A percentile compares a stretch with the other conserved stretches of the same genome.
phyloP scores from a whole-genome alignment of 2,113 vertebrate genomes.

The Macrotis lagotis region DNA sequence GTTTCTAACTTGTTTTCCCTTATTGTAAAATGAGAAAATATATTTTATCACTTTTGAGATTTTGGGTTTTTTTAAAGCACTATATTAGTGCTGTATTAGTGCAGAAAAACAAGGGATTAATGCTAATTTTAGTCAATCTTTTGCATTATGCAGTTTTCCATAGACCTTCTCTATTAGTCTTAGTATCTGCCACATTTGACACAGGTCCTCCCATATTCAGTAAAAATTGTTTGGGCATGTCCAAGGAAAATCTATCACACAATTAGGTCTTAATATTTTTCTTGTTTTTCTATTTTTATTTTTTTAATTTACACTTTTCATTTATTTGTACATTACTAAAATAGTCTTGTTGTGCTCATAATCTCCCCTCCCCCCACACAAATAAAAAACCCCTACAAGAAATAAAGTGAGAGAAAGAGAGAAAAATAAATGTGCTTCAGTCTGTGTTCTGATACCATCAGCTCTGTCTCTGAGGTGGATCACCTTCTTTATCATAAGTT shows the following conservation, averaged over 20 bases:
- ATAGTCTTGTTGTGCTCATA: too few species aligned
- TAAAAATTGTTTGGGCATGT: neutral
- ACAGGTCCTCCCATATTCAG: neutral
- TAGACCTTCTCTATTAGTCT: slow-evolving; percentile 23
- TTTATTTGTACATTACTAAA: too few species aligned
- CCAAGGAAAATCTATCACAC: neutral
- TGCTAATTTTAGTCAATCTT: neutral
- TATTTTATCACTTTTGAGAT: slow-evolving; percentile 41
- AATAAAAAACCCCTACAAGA: too few species aligned
- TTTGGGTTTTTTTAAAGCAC: slow-evolving; percentile 36
- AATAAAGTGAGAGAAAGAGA: too few species aligned
- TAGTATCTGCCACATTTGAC: neutral
- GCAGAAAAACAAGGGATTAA: slow-evolving; percentile 17
- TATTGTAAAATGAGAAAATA: slow-evolving; percentile 15
- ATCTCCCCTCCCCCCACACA: too few species aligned
- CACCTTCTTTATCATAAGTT: too few species aligned
- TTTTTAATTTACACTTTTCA: too few species aligned
- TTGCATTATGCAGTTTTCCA: slow-evolving; percentile 16
- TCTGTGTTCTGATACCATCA: too few species aligned
- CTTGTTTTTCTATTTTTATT: too few species aligned
- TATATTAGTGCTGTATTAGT: neutral
- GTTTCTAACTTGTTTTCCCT: slow-evolving; percentile 14
- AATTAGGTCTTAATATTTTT: too few species aligned
- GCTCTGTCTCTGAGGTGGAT: too few species aligned
- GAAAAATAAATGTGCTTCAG: too few species aligned